Evolutionary conservation across 2,113 vertebrate species (phyloP).

Genomic region (Coregonus clupeaformis): DNA sequence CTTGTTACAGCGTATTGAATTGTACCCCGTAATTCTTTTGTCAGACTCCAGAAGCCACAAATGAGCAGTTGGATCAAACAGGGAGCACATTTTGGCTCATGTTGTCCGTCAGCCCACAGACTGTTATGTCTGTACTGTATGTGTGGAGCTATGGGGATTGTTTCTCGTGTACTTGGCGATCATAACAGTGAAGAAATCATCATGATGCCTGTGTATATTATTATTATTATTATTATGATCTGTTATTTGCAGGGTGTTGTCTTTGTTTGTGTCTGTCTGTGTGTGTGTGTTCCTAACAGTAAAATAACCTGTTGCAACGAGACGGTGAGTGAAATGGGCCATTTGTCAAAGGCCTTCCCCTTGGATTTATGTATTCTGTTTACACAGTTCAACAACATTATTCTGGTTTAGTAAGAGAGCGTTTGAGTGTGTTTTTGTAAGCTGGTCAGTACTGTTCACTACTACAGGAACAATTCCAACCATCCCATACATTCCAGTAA

Average conservation of each 20-base stretch:
- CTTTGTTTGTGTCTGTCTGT: no score
- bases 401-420: conserved; percentile 7
- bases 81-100: conserved; percentile 17
- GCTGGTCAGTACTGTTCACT: no score
- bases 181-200: conserved; percentile 5
- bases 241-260: no score
- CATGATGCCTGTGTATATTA: no score
- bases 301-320: conserved; percentile 76
- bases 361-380: conserved; percentile 11
- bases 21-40: conserved; percentile 25
- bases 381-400: conserved; percentile 16
- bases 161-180: conserved; percentile 15
- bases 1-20: conserved; percentile 19
- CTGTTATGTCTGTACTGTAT: conserved; percentile 10
- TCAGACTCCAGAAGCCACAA: conserved; percentile 53
- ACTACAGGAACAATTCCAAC: no score
- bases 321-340: conserved; percentile 78
- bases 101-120: conserved; percentile 39
- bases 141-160: conserved; percentile 11
- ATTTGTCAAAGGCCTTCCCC: conserved; percentile 4
- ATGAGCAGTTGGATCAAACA: conserved; percentile 43
- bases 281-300: no score
- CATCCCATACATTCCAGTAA: no score
- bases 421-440: no score
- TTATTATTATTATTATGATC: no score